Conservation (phyloP, 2,797 vertebrate species). For the Sebastes oblongus region DNA sequence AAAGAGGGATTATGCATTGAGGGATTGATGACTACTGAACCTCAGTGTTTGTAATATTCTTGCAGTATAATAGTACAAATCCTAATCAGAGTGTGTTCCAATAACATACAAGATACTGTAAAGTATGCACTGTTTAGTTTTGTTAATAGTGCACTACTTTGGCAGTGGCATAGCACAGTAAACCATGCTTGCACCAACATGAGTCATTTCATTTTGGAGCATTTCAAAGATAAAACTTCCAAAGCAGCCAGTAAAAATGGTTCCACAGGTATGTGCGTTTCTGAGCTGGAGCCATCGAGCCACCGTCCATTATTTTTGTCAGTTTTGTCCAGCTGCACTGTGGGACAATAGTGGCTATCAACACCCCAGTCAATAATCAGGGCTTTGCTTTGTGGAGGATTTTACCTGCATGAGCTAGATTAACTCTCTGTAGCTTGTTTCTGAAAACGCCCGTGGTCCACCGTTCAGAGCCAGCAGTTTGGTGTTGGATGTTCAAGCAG, state of each 20-base stretch:
- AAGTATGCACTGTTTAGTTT: neutral
- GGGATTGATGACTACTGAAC: neutral
- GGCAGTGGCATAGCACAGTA: neutral
- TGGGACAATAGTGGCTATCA: neutral
- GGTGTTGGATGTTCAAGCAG: slow-evolving; percentile 25
- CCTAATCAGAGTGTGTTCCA: neutral
- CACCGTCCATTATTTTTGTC: neutral
- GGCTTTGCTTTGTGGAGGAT: neutral
- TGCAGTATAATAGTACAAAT: neutral
- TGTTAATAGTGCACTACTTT: neutral
- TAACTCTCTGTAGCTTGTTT: neutral
- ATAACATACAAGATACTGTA: neutral
- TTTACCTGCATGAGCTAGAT: slow-evolving; percentile 18
- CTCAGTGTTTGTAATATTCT: neutral
- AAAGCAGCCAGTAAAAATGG: neutral
- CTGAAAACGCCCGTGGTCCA: neutral
- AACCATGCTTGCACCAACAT: neutral
- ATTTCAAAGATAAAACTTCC: neutral
- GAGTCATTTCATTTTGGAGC: neutral
- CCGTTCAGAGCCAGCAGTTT: neutral
- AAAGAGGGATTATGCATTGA: neutral
- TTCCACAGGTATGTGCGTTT: neutral
- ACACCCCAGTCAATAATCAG: neutral
- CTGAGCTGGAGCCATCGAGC: neutral
- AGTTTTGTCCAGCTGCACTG: neutral